Percentiles rank a stretch among this genome's conserved stretches.
Evolutionary conservation across 2,797 vertebrate species (phyloP).

Genomic region (Molossus molossus): DNA sequence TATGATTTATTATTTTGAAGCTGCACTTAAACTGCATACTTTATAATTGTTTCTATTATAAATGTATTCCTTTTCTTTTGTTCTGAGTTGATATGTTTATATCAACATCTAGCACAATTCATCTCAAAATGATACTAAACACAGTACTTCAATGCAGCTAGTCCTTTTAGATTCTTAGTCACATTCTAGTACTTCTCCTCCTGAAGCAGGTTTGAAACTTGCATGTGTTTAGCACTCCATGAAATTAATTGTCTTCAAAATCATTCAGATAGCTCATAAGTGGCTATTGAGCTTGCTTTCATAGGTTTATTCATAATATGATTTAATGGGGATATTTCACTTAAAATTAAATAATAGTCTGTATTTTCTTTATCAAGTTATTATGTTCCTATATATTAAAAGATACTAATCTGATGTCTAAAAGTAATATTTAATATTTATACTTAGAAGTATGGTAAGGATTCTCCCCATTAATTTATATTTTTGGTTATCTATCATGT

Average conservation of each 20-base stretch:
- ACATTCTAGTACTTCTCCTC: not conserved
- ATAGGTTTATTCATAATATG: not conserved
- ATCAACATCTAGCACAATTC: not conserved
- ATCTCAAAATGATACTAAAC: not conserved
- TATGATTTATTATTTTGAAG: constrained; percentile 94
- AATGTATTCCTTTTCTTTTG: not conserved
- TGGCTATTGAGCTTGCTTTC: not conserved
- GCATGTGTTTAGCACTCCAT: not conserved
- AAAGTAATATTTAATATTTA: not conserved
- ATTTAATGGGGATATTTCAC: not conserved
- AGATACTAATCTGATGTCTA: not conserved
- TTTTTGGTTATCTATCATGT: not conserved
- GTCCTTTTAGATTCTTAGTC: not conserved
- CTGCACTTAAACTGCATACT: constrained; percentile 91
- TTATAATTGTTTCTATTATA: not conserved
- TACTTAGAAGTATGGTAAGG: no score
- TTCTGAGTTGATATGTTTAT: not conserved
- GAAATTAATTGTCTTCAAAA: not conserved
- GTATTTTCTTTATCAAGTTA: not conserved
- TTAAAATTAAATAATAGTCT: not conserved
- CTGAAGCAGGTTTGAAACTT: not conserved
- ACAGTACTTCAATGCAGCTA: not conserved
- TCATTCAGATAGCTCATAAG: not conserved
- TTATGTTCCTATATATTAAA: not conserved
- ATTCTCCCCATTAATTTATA: not conserved